A percentile compares a stretch with the other conserved stretches of the same genome.
Conservation (phyloP, 2,888 invertebrate genomes). For the Cremastobaeus sp. region DNA sequence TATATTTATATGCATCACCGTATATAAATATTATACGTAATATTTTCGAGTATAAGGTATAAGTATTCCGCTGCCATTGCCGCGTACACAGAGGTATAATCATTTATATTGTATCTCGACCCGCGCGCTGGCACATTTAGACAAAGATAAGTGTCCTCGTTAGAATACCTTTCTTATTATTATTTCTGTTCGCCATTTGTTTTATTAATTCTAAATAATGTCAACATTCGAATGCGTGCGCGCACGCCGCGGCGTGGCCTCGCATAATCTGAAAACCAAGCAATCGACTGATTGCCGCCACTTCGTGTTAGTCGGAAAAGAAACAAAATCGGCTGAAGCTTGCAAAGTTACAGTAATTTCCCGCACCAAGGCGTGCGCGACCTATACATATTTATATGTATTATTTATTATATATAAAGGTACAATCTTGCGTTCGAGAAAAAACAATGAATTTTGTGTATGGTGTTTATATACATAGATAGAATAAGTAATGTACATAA, state of each 20-base stretch:
- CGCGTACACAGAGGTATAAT: constrained; percentile 63
- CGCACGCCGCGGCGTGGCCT: constrained; percentile 55
- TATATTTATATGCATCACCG: constrained; percentile 64
- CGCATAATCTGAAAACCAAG: no score
- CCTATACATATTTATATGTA: constrained; percentile 63
- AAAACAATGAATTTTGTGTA: constrained; percentile 59
- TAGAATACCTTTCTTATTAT: constrained; percentile 49
- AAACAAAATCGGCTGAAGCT: constrained; percentile 5
- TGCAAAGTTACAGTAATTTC: constrained; percentile 31
- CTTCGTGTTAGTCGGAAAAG: not conserved
- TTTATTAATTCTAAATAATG: constrained; percentile 47
- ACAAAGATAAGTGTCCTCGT: constrained; percentile 58
- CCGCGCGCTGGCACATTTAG: constrained; percentile 61
- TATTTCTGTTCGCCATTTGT: constrained; percentile 25
- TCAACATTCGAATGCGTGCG: constrained; percentile 51
- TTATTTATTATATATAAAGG: constrained; percentile 70
- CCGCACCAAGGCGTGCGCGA: constrained; percentile 61
- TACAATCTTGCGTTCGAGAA: constrained; percentile 70
- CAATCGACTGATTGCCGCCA: no score
- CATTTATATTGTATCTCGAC: constrained; percentile 61
- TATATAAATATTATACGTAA: constrained; percentile 61
- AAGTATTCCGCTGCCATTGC: constrained; percentile 69
- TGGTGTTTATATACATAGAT: constrained; percentile 64
- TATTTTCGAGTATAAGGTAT: constrained; percentile 73
- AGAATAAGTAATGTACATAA: constrained; percentile 74